A percentile compares a stretch with the other conserved stretches of the same genome.
Evolutionary conservation across 1,140 invertebrate species (phyloP).

Genomic region (Neotoxoptera formosana): DNA sequence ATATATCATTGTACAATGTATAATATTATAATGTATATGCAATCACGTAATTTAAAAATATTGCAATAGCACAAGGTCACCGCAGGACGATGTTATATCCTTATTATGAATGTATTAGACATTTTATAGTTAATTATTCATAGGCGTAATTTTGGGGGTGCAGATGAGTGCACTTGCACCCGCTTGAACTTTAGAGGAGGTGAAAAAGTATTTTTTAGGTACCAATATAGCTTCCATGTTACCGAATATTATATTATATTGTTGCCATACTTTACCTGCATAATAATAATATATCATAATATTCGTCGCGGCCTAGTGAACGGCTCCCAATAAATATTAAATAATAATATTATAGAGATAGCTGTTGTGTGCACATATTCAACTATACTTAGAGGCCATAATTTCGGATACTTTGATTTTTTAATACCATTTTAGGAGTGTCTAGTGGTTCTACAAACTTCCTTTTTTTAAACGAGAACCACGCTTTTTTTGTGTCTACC

Average conservation of each 20-base stretch:
- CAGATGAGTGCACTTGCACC: background rate
- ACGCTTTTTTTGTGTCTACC: too few species aligned
- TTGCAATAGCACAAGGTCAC: background rate
- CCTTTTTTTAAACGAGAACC: too few species aligned
- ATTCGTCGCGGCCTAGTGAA: background rate
- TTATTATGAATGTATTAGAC: background rate
- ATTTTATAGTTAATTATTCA: background rate
- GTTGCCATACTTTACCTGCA: background rate
- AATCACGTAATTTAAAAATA: constrained; percentile 21
- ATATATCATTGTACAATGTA: background rate
- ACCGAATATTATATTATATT: background rate
- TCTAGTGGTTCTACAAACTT: too few species aligned
- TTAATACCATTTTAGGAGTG: too few species aligned
- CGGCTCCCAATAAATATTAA: background rate
- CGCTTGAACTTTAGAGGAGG: too few species aligned
- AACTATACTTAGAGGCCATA: too few species aligned
- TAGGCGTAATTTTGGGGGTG: background rate
- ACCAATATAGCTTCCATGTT: too few species aligned
- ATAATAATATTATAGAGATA: background rate
- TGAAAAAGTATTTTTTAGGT: too few species aligned
- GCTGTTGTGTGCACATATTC: background rate
- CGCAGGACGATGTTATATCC: background rate
- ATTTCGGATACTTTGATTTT: too few species aligned
- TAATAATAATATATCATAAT: background rate
- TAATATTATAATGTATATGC: background rate